Evolutionary conservation across 1,140 invertebrate species (phyloP).

Genomic region (Zaprionus nigranus): DNA sequence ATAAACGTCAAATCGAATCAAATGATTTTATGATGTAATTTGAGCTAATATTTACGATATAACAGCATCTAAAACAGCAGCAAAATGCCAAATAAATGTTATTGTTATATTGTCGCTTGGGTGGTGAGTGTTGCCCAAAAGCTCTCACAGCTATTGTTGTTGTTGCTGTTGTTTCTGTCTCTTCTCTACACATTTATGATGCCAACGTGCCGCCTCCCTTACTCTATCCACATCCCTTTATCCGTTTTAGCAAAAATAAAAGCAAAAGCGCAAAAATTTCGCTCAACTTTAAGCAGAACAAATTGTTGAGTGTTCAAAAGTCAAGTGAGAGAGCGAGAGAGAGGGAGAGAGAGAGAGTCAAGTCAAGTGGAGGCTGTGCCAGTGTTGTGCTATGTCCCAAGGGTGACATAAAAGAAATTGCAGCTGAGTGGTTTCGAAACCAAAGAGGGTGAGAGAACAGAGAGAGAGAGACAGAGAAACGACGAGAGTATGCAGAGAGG

Average conservation of each 20-base stretch:
- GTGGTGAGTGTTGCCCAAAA: slow-evolving; percentile 59
- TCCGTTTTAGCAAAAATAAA: slow-evolving; percentile 32
- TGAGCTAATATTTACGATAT: slow-evolving; percentile 84
- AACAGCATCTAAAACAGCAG: slow-evolving; percentile 83
- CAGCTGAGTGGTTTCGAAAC: slow-evolving; percentile 40
- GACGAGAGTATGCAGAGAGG: not conserved
- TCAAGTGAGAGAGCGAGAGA: slow-evolving; percentile 41
- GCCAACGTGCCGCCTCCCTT: slow-evolving; percentile 27
- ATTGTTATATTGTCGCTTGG: slow-evolving; percentile 84
- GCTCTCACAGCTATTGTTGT: slow-evolving; percentile 10
- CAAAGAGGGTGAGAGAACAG: not conserved
- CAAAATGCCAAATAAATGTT: slow-evolving; percentile 84
- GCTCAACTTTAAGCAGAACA: slow-evolving; percentile 64
- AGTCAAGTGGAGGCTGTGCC: slow-evolving; percentile 4
- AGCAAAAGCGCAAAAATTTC: slow-evolving; percentile 50
- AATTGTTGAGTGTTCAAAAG: slow-evolving; percentile 69
- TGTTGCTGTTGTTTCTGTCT: slow-evolving; percentile 27
- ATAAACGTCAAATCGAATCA: slow-evolving; percentile 84
- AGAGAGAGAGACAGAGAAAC: slow-evolving; percentile 16
- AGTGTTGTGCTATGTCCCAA: slow-evolving; percentile 45
- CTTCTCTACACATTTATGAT: slow-evolving; percentile 67
- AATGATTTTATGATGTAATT: slow-evolving; percentile 84
- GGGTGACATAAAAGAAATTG: slow-evolving; percentile 72
- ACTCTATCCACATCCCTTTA: not conserved
- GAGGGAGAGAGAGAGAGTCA: not conserved